Base-by-base conservation (phyloP, 2,888 invertebrate species). In the Furcula furcula region DNA sequence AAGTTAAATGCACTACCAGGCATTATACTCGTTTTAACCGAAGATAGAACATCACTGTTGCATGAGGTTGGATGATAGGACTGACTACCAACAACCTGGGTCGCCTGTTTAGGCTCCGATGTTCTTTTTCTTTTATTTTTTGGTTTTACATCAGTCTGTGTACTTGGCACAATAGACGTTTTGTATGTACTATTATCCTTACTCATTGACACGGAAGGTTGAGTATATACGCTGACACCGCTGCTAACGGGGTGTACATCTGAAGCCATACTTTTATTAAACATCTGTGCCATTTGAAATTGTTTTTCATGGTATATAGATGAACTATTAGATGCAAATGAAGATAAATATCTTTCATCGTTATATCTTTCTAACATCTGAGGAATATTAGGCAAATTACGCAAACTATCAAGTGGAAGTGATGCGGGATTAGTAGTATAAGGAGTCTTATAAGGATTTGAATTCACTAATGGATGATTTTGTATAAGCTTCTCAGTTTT, bases 1-100 rank as follows among this genome's bases (percentile, higher is more conserved):
- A 95, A 96, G 70, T 95, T 96, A 60, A 96, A 96, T 31, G 96
- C 95, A 78, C 95, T 95, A 14, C 94, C 93, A 4, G 95, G 92
- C 46, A 95, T 94, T 66, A 94, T 93, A 55, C 92, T 92, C 0
- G 73, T 58, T 46, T 85, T 87, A 0, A 80, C 84, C 2, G 86
- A 76, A 1, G 82, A 74, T 23, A 86, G 40, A 12, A 82, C 77
- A 39, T 86, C 86, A 3, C 65, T 67, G 3, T 91, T 86, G 29
- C 93, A 92, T 56, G 94, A 91, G 29, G 94, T 66, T 7, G 92
- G 90, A 52, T 94, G 83, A 44, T 81, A 85, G n/a, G 65, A 48
- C 46, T 83, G 86, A 36, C 91, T 45, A 89, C 88, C 37, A 18
- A 67, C 53, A 19, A 68, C 60, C 27, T 76, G 72, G 12, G 72